Percentiles rank a stretch among this genome's conserved stretches.
Evolutionary conservation across 2,888 invertebrate species (phyloP).

Genomic region (Rotaria socialis): DNA sequence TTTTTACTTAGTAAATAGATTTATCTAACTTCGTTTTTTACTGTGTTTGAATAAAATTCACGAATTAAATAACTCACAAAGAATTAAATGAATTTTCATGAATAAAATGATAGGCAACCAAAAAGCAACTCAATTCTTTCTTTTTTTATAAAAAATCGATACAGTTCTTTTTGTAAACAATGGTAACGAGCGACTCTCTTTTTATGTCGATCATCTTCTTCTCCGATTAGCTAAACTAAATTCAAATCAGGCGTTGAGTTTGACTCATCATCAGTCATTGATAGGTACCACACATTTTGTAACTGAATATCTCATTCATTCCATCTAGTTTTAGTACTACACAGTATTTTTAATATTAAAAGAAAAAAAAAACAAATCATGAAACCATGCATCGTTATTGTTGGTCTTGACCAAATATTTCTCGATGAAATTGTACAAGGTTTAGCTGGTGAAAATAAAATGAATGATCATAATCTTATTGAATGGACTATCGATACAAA

Average conservation of each 20-base stretch:
- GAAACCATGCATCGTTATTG: slow-evolving; percentile 1
- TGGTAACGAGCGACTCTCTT: background rate
- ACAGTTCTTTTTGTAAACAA: background rate
- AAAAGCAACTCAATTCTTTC: too few relatives aligned
- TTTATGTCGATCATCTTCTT: background rate
- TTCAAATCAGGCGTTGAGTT: background rate
- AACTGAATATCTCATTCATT: background rate
- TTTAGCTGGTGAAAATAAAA: background rate
- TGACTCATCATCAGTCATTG: background rate
- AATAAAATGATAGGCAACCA: too few relatives aligned
- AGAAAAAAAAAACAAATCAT: background rate
- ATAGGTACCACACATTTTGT: too few relatives aligned
- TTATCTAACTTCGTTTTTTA: too few relatives aligned
- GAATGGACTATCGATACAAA: slow-evolving; percentile 67
- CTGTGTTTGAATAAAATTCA: too few relatives aligned
- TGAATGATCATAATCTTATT: background rate
- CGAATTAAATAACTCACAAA: too few relatives aligned
- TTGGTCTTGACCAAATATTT: slow-evolving; percentile 15
- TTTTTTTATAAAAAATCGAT: too few relatives aligned
- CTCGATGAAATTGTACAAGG: background rate
- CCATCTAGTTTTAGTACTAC: background rate
- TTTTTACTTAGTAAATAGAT: too few relatives aligned
- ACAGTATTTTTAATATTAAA: background rate
- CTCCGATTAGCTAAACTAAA: background rate
- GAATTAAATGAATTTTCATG: too few relatives aligned